Base-by-base conservation (phyloP, 2,113 vertebrate genomes). In the Onychorhynchus coronatus region DNA sequence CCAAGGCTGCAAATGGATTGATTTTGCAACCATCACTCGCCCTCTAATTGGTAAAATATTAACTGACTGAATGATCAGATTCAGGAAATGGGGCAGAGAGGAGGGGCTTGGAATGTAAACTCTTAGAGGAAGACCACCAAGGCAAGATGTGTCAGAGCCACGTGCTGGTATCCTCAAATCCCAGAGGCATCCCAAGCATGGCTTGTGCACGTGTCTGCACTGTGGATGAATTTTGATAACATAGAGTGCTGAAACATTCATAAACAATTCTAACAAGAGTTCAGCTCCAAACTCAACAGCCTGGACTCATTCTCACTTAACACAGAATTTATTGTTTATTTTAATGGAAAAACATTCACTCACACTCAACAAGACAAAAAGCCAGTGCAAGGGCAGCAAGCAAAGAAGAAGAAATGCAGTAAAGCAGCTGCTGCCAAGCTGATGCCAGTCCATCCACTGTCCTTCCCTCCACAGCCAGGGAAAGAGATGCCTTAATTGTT, bases 321-420 rank as follows among this genome's bases (percentile, higher is more conserved):
- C 47, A 67, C 23, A 50, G 61, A 82, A 49, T 87, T 93, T 56
- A 81, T 74, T 72, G 55, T 63, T 55, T 85, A 71, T 93, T 91
- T 91, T 75, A 92, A 89, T 78, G 73, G 83, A 37, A 86, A 91
- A 89, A 87, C 84, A 39, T 70, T 92, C 63, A 72, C 63, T 19
- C 65, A 61, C 52, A 80, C 72, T 63, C 47, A 91, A 52, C 31
- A 39, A 61, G 91, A 88, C 35, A 78, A 80, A 87, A 94, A 93
- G 42, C 16, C 82, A 85, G 68, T 81, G 68, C 86, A 78, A 95
- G 82, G 58, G 58, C 68, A 91, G 56, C 52, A 74, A 81, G 58
- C 66, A 71, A 37, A 2, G 27, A 58, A 94, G 71, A 72, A 61
- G 58, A 77, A 19, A 33, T 7, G 15, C 25, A 83, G 47, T 12